phyloP scores from a whole-genome alignment of 2,113 vertebrate species.

The Platanista minor region DNA sequence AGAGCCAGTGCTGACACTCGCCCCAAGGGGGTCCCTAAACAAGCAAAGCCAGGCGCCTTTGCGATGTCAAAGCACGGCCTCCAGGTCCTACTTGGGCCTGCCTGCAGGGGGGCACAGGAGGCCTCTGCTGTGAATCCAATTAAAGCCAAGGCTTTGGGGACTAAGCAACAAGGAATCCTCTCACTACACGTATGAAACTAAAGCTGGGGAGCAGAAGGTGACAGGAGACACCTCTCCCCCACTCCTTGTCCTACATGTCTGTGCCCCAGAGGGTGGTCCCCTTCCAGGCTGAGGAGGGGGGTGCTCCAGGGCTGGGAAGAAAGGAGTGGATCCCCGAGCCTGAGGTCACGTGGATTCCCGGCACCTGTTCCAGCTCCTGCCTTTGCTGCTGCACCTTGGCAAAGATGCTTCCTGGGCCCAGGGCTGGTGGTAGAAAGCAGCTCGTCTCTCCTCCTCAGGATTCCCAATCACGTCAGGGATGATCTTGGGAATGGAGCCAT shows the following conservation, averaged over 20 bases:
- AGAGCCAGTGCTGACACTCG: conserved; percentile 25
- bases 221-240: conserved; percentile 8
- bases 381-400: conserved; percentile 97
- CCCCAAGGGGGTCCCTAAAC: conserved; percentile 67
- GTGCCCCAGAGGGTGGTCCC: conserved; percentile 27
- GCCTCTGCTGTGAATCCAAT: conserved; percentile 33
- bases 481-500: conserved; percentile 98
- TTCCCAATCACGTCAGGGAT: conserved; percentile 96
- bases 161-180: conserved; percentile 69
- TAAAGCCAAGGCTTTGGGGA: conserved; percentile 69
- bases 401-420: conserved; percentile 96
- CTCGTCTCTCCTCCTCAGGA: conserved; percentile 93
- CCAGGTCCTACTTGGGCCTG: conserved; percentile 54
- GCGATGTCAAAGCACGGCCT: conserved; percentile 43
- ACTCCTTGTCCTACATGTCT: conserved; percentile 30
- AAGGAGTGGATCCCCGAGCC: conserved; percentile 56
- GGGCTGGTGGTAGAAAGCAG: conserved; percentile 93
- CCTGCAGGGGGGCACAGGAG: conserved; percentile 54
- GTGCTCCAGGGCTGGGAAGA: background rate
- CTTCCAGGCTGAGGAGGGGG: conserved; percentile 2
- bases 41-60: conserved; percentile 71
- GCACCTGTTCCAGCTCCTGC: conserved; percentile 97
- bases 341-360: conserved; percentile 96
- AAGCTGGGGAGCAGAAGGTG: conserved; percentile 20
- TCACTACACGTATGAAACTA: conserved; percentile 65